Conservation (phyloP, 2,888 invertebrate genomes). For the Pollenia labialis region DNA sequence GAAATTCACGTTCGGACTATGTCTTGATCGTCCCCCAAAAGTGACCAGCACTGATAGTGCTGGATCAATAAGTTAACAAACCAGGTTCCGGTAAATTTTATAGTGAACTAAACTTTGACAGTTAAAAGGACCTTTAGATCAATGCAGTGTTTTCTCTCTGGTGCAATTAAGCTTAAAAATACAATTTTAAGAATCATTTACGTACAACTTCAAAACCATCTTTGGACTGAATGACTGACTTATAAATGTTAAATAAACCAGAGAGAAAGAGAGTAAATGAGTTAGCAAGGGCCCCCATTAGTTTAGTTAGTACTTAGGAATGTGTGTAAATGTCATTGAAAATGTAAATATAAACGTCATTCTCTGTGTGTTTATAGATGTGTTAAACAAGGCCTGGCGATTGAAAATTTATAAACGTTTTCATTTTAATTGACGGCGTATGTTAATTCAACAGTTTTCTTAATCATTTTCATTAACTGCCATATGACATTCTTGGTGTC, state of each 20-base stretch:
- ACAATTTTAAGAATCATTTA: too few species aligned
- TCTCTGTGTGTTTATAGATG: not conserved
- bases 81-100: too few species aligned
- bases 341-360: not conserved
- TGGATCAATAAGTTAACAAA: too few species aligned
- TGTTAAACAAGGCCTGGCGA: conserved; percentile 57
- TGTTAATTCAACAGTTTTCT: conserved; percentile 61
- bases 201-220: too few species aligned
- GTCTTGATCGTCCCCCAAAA: too few species aligned
- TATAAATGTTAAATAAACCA: not conserved
- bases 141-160: too few species aligned
- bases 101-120: too few species aligned
- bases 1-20: too few species aligned
- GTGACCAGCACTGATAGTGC: too few species aligned
- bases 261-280: not conserved
- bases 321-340: conserved; percentile 37
- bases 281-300: not conserved
- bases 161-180: too few species aligned
- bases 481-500: conserved; percentile 1
- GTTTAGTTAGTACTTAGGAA: not conserved
- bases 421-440: conserved; percentile 61
- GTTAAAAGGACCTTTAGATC: too few species aligned
- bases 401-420: conserved; percentile 40
- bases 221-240: too few species aligned
- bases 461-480: conserved; percentile 48